Percentiles rank a stretch among this genome's conserved stretches.
These are phyloP conservation scores for Bambusicola thoracicus DNA, from an alignment of 2,113 vertebrate genomes.

Conservation along the genomic window DNA sequence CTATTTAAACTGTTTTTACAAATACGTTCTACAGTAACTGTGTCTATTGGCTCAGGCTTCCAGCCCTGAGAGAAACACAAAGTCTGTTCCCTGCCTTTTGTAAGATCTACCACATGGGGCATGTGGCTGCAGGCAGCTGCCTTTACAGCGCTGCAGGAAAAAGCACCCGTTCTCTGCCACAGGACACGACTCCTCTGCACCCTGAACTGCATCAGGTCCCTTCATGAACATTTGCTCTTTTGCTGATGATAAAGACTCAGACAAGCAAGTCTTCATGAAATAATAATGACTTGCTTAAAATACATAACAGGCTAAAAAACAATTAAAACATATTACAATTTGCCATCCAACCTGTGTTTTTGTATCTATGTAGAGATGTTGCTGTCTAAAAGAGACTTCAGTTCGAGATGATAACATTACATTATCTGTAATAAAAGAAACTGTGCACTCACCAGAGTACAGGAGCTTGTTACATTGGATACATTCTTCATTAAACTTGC, in stretches of 20 bases:
- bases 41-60: slow-evolving; percentile 59
- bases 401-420: slow-evolving; percentile 58
- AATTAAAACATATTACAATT: slow-evolving; percentile 31
- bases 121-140: neutral
- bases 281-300: neutral
- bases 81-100: neutral
- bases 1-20: slow-evolving; percentile 61
- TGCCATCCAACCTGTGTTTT: neutral
- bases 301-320: neutral
- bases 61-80: slow-evolving; percentile 58
- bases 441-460: slow-evolving; percentile 43
- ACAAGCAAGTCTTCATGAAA: neutral
- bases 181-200: neutral
- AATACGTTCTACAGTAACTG: slow-evolving; percentile 68
- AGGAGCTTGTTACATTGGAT: slow-evolving; percentile 53
- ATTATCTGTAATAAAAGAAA: slow-evolving; percentile 66
- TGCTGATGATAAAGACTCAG: neutral
- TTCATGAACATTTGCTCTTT: neutral
- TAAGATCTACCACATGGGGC: neutral
- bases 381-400: slow-evolving; percentile 28
- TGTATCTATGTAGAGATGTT: slow-evolving; percentile 17
- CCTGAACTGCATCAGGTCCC: fast-evolving
- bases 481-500: slow-evolving; percentile 54
- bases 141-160: neutral
- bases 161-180: neutral